These are phyloP conservation scores for Diploptera punctata DNA, from an alignment of 2,888 invertebrate species.

Conservation along the genomic window DNA sequence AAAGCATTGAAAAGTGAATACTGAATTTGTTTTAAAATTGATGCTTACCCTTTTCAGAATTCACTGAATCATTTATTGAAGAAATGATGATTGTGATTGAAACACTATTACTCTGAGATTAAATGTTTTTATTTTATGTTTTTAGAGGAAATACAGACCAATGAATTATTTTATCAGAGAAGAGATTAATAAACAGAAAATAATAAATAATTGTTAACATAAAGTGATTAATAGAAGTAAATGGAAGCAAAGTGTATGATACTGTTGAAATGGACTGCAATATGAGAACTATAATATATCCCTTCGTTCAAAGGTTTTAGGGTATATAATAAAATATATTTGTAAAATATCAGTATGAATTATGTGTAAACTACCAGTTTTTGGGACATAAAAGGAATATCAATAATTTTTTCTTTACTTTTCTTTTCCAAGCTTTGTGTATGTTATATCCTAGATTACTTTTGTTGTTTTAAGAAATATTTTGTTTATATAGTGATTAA, in stretches of 20 bases:
- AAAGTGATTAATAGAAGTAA: no score
- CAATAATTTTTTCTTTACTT: not conserved
- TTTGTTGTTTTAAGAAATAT: not conserved
- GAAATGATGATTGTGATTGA: no score
- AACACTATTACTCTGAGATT: no score
- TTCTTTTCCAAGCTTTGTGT: not conserved
- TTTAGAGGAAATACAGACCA: no score
- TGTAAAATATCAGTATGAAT: not conserved
- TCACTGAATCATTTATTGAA: no score
- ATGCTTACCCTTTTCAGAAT: no score
- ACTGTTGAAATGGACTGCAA: not conserved
- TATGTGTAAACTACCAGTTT: not conserved
- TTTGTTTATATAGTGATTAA: constrained; percentile 10
- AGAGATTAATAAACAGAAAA: not conserved
- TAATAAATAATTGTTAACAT: not conserved
- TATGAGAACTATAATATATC: not conserved
- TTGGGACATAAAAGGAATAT: not conserved
- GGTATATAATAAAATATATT: not conserved
- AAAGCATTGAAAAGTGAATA: no score
- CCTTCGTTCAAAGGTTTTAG: not conserved
- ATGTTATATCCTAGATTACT: not conserved
- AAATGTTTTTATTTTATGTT: no score
- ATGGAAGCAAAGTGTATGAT: not conserved
- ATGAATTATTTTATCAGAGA: no score
- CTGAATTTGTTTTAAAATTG: no score